Base-by-base conservation (phyloP, 2,797 vertebrate species). In the Sebastes baramenuke region DNA sequence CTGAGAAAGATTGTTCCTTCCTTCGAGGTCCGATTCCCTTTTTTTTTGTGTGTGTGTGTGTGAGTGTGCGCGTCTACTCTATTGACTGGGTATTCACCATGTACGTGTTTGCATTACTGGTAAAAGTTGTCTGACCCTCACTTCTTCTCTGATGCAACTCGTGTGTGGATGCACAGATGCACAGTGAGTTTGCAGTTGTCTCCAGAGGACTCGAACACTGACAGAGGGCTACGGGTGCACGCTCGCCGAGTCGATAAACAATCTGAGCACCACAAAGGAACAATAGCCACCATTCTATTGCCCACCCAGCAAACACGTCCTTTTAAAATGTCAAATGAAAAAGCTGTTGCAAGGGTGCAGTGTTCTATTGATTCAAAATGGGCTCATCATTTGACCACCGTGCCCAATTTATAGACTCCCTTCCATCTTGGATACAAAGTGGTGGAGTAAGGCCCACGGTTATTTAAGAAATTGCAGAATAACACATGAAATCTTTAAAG, bases 321-420 rank as follows among this genome's bases (percentile, higher is more conserved):
- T 87, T 93, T 91, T 90, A 88, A 93, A 95, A 93, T 94, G 92
- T 93, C 91, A 93, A 92, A 93, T 85, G 72, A 91, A 93, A 93
- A 89, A 75, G 85, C 80, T 80, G 86, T 87, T 87, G 85, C 83
- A 84, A 89, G 88, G 79, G 67, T 82, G 83, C 82, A 79, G 79
- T 77, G 86, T 90, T 93, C 52, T 89, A 90, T 92, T 93, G 92
- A 94, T 92, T 93, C 79, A 86, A 89, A 93, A 90, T 85, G 83
- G 84, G 64, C 89, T 92, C 90, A 93, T 94, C 88, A 93, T 93
- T 93, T 91, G 82, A 90, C 91, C 84, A 88, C 84, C 68, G 62
- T 66, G 81, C 27, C 84, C 88, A 86, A 80, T 91, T 90, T 86
- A 88, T 86, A 79, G 85, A 81, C 84, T 84, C 49, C 46, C 34